A percentile compares a stretch with the other conserved stretches of the same genome.
phyloP scores from a whole-genome alignment of 2,113 vertebrate genomes.

The Datnioides undecimradiatus region DNA sequence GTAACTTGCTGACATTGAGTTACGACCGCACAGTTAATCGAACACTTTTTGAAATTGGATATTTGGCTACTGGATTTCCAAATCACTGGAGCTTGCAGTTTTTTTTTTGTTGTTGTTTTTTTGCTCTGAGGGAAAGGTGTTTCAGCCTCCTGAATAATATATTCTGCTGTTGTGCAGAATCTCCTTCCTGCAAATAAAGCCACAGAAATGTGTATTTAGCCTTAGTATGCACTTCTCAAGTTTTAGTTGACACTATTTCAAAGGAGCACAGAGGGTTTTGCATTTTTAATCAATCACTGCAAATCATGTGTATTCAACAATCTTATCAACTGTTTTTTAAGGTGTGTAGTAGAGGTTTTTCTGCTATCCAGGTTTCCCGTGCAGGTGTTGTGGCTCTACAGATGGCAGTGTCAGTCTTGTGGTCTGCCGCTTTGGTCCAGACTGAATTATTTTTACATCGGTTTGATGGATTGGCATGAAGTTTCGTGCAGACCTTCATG shows the following conservation, averaged over 20 bases:
- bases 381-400: neutral
- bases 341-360: neutral
- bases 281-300: neutral
- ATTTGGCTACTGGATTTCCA: constrained; percentile 62
- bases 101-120: constrained; percentile 18
- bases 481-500: neutral
- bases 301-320: neutral
- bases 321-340: neutral
- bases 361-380: neutral
- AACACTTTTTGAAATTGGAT: constrained; percentile 68
- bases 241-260: neutral
- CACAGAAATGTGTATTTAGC: constrained; percentile 18
- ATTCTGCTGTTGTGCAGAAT: constrained; percentile 54
- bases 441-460: constrained; percentile 7
- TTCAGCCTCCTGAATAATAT: constrained; percentile 58
- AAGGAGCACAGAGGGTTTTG: neutral
- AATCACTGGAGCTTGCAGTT: constrained; percentile 59
- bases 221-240: neutral
- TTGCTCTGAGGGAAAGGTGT: constrained; percentile 38
- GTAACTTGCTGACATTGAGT: constrained; percentile 62
- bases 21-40: constrained; percentile 56
- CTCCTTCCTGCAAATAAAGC: constrained; percentile 15
- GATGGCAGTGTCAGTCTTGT: neutral
- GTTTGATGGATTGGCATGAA: neutral
- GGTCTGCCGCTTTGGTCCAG: neutral